A percentile compares a stretch with the other conserved stretches of the same genome.
phyloP scores from a whole-genome alignment of 2,797 vertebrate species.

The Iguana delicatissima region DNA sequence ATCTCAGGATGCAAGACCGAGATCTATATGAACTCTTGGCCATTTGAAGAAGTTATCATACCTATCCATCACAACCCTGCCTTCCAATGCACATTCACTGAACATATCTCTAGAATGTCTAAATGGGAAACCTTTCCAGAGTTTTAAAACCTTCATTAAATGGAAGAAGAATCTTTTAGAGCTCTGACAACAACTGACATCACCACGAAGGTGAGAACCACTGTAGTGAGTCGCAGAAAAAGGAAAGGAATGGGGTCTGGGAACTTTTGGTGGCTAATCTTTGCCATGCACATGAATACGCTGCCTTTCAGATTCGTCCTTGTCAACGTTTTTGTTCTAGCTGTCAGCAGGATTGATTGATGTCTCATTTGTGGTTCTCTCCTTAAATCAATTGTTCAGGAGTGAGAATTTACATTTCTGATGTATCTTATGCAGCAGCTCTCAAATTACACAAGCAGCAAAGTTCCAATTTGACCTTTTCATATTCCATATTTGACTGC shows the following conservation, averaged over 20 bases:
- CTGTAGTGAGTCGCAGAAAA: background rate
- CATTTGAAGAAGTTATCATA: no score
- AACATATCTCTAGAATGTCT: background rate
- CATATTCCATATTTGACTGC: slow-evolving; percentile 68
- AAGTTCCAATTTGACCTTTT: slow-evolving; percentile 71
- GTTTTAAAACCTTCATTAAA: background rate
- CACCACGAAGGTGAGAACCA: background rate
- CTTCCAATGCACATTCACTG: background rate
- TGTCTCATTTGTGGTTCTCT: slow-evolving; percentile 43
- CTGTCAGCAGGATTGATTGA: slow-evolving; percentile 53
- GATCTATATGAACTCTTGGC: no score
- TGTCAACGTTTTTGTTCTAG: slow-evolving; percentile 35
- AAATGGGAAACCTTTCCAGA: no score
- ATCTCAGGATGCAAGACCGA: no score
- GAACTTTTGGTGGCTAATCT: background rate
- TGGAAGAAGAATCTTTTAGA: background rate
- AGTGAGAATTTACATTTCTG: slow-evolving; percentile 52
- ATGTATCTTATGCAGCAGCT: slow-evolving; percentile 28
- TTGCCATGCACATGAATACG: background rate
- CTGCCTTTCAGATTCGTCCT: slow-evolving; percentile 39
- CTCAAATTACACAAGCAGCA: slow-evolving; percentile 44
- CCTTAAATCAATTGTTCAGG: slow-evolving; percentile 54
- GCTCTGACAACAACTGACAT: background rate
- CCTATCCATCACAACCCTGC: background rate
- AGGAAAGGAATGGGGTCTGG: background rate